These are phyloP conservation scores for Galemys pyrenaicus DNA, from an alignment of 2,113 vertebrate species.

Conservation along the genomic window DNA sequence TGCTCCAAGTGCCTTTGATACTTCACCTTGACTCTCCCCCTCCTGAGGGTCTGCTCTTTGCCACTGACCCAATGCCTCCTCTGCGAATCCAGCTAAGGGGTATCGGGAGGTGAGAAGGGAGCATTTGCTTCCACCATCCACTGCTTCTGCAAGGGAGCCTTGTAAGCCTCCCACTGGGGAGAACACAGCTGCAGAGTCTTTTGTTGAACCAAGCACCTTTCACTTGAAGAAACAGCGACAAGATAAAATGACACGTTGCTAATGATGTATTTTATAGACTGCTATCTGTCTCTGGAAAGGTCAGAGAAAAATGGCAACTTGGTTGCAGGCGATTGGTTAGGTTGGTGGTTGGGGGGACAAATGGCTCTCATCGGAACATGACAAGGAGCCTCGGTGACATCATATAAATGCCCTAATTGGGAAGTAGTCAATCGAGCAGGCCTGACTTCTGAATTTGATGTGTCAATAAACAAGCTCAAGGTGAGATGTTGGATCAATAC, in stretches of 20 bases:
- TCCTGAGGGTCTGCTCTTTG: not conserved
- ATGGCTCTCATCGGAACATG: slow-evolving; percentile 89
- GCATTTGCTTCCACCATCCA: not conserved
- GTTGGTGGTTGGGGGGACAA: slow-evolving; percentile 78
- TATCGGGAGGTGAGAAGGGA: fast-evolving
- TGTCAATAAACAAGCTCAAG: slow-evolving; percentile 99
- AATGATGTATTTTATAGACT: slow-evolving; percentile 92
- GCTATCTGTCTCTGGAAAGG: slow-evolving; percentile 91
- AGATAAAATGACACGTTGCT: slow-evolving; percentile 89
- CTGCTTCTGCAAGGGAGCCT: not conserved
- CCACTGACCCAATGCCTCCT: not conserved
- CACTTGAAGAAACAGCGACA: slow-evolving; percentile 84
- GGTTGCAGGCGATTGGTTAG: slow-evolving; percentile 83
- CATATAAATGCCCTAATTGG: slow-evolving; percentile 99
- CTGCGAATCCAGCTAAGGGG: fast-evolving
- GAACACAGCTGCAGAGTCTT: slow-evolving; percentile 84
- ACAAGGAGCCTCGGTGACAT: slow-evolving; percentile 94
- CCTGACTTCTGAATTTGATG: slow-evolving; percentile 93
- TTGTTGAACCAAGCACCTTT: slow-evolving; percentile 89
- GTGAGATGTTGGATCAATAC: slow-evolving; percentile 99
- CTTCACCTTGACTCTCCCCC: not conserved
- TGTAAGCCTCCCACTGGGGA: slow-evolving; percentile 72
- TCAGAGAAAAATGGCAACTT: slow-evolving; percentile 90
- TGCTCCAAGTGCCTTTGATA: not conserved
- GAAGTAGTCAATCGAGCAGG: slow-evolving; percentile 95